Conservation (phyloP, 30 jellyfish, hydroid and myxozoan species). For the Aurelia coerulea region DNA sequence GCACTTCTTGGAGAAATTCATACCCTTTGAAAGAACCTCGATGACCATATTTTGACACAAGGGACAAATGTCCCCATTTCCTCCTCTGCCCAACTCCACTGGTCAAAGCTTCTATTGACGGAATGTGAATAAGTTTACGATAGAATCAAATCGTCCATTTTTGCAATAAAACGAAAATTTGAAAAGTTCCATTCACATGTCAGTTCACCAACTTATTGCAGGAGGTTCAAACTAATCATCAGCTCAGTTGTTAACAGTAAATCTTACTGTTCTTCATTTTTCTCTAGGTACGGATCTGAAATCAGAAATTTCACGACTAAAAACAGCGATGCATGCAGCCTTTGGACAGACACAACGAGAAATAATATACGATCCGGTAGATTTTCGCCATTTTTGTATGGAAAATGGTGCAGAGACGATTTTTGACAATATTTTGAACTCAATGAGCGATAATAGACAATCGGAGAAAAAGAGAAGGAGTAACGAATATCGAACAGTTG, state of each 20-base stretch:
- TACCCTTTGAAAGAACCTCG: too few relatives aligned
- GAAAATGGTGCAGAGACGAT: constrained; percentile 18
- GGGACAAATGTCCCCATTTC: too few relatives aligned
- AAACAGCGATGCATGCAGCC: constrained; percentile 2
- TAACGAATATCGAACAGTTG: constrained; percentile 9
- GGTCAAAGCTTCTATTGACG: too few relatives aligned
- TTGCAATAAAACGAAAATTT: too few relatives aligned
- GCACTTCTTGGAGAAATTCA: too few relatives aligned
- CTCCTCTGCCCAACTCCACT: too few relatives aligned
- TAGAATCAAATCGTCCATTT: too few relatives aligned
- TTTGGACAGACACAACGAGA: not conserved
- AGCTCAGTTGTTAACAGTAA: not conserved
- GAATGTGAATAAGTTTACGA: too few relatives aligned
- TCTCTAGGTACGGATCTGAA: constrained; percentile 17
- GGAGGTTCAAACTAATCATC: too few relatives aligned
- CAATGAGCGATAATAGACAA: not conserved
- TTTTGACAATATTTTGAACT: not conserved
- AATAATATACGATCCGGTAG: constrained; percentile 1
- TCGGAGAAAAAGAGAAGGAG: not conserved
- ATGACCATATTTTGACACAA: too few relatives aligned
- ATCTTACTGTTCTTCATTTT: not conserved
- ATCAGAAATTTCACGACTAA: not conserved
- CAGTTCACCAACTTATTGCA: too few relatives aligned
- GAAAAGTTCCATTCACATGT: too few relatives aligned
- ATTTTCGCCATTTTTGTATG: not conserved